Conservation (phyloP, 2,797 vertebrate genomes). For the Fringilla coelebs region DNA sequence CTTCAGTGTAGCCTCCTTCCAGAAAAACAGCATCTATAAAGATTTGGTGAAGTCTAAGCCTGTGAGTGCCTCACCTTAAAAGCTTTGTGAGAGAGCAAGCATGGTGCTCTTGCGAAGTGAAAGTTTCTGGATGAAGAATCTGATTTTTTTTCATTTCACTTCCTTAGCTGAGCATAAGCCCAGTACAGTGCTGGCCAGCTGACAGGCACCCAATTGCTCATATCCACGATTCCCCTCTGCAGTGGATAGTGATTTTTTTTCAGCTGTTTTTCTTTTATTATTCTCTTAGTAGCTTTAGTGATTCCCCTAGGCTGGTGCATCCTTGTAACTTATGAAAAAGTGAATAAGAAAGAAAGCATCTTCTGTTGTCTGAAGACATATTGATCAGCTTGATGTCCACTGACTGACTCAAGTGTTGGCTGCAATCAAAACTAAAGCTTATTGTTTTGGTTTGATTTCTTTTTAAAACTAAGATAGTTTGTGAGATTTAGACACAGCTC, state of each 20-base stretch:
- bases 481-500: neutral
- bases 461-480: neutral
- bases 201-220: neutral
- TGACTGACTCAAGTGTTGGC: neutral
- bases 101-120: neutral
- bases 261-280: constrained; percentile 4
- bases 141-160: neutral
- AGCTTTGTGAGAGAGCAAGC: neutral
- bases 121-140: neutral
- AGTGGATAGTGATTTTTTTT: neutral
- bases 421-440: neutral
- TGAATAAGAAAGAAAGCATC: neutral
- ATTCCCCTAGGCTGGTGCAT: neutral
- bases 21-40: neutral
- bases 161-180: neutral
- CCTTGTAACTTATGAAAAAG: neutral
- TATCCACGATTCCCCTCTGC: neutral
- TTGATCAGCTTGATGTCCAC: neutral
- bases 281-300: neutral
- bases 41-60: neutral
- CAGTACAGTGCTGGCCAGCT: too few species aligned
- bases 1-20: neutral
- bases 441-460: neutral
- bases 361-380: neutral
- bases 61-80: neutral